Evolutionary conservation across 2,888 invertebrate genomes (phyloP).

Genomic region (Apodemia duryi): DNA sequence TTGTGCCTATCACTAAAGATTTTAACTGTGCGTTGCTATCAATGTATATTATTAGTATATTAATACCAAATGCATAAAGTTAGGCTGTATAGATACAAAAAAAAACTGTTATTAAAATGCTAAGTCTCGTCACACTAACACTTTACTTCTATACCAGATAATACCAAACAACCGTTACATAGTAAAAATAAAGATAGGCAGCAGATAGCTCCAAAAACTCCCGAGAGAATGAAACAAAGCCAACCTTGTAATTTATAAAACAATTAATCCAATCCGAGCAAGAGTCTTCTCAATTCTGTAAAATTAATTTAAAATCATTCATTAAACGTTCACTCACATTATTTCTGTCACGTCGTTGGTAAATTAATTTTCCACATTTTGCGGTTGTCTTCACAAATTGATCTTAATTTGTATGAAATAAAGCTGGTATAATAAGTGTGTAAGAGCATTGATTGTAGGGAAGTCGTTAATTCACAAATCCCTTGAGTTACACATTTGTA

Average conservation of each 20-base stretch:
- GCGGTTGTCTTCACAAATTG: constrained; percentile 68
- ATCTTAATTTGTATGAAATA: constrained; percentile 72
- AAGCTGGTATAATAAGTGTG: constrained; percentile 65
- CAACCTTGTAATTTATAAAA: constrained; percentile 10
- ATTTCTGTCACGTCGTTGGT: constrained; percentile 59
- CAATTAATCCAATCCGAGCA: constrained; percentile 9
- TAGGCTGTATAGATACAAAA: no score
- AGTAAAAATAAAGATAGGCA: no score
- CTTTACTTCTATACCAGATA: no score
- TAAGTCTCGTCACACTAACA: no score
- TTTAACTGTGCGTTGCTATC: no score
- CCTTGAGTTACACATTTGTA: constrained; percentile 8
- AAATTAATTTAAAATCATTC: constrained; percentile 60
- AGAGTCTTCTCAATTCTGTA: constrained; percentile 28
- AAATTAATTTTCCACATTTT: constrained; percentile 69
- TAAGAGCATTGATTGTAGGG: constrained; percentile 37
- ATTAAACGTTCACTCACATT: constrained; percentile 61
- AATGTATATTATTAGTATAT: no score
- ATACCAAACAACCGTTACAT: no score
- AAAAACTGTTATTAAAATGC: no score
- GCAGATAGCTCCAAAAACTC: no score
- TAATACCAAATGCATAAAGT: no score
- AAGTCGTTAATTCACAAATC: constrained; percentile 6
- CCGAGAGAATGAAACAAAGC: not conserved
- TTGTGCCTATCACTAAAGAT: no score